These are phyloP conservation scores for Teleogryllus oceanicus DNA, from an alignment of 2,888 invertebrate genomes.

Conservation along the genomic window DNA sequence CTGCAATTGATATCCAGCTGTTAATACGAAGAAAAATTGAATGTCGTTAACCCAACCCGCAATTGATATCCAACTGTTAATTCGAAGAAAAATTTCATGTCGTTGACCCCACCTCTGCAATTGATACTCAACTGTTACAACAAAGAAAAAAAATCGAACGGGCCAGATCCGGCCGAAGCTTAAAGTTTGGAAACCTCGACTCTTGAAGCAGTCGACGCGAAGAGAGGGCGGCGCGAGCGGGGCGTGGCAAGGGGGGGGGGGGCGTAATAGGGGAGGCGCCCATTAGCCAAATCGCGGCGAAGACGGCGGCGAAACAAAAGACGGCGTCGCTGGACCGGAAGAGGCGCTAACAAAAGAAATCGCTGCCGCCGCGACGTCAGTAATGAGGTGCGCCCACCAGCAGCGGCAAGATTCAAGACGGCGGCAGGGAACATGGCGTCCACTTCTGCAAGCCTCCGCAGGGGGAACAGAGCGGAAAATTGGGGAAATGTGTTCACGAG, in stretches of 20 bases:
- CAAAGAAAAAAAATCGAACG: too few species aligned
- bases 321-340: not conserved
- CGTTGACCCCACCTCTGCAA: too few species aligned
- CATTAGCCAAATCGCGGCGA: conserved; percentile 12
- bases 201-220: too few species aligned
- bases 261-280: conserved; percentile 42
- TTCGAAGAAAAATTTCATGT: too few species aligned
- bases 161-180: too few species aligned
- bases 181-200: too few species aligned
- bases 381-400: not conserved
- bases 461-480: not conserved
- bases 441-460: not conserved
- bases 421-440: not conserved
- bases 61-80: too few species aligned
- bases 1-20: too few species aligned
- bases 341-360: not conserved
- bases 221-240: not conserved
- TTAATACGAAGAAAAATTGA: too few species aligned
- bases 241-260: conserved; percentile 31
- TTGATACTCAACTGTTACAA: too few species aligned
- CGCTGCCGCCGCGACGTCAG: not conserved
- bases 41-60: too few species aligned
- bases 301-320: not conserved
- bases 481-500: not conserved
- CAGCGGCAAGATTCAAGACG: not conserved